A percentile compares a stretch with the other conserved stretches of the same genome.
These are phyloP conservation scores for Strigops habroptila DNA, from an alignment of 2,113 vertebrate genomes.

Conservation along the genomic window DNA sequence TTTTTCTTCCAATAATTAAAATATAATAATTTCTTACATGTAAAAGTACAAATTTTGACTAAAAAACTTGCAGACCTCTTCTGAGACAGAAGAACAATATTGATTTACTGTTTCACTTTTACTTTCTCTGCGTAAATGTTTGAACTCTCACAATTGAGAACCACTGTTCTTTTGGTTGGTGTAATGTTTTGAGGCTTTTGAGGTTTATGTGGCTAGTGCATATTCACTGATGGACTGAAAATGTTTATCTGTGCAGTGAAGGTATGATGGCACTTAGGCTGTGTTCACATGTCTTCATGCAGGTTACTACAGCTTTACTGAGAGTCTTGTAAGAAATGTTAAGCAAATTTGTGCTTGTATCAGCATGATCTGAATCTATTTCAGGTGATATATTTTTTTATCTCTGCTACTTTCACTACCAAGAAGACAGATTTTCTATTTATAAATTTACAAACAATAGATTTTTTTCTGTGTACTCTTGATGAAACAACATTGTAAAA, in stretches of 20 bases:
- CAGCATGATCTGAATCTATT: background rate
- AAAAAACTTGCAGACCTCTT: background rate
- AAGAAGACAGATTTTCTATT: background rate
- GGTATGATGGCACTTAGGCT: too few species aligned
- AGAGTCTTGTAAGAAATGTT: background rate
- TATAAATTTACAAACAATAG: background rate
- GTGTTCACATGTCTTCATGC: background rate
- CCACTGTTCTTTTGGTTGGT: background rate
- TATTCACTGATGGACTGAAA: background rate
- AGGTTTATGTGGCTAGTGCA: background rate
- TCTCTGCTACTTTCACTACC: background rate
- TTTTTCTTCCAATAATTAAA: background rate
- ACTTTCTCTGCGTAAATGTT: background rate
- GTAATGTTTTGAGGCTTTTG: background rate
- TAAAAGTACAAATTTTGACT: background rate
- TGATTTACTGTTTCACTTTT: background rate
- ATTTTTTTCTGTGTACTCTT: background rate
- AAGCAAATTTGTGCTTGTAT: background rate
- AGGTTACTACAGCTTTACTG: background rate
- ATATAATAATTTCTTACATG: background rate
- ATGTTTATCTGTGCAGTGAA: background rate
- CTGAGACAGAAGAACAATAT: background rate
- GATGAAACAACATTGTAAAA: background rate
- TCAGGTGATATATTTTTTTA: background rate
- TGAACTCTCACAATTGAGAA: background rate